Conservation (phyloP, 2,113 vertebrate species). For the Pitta sordida region DNA sequence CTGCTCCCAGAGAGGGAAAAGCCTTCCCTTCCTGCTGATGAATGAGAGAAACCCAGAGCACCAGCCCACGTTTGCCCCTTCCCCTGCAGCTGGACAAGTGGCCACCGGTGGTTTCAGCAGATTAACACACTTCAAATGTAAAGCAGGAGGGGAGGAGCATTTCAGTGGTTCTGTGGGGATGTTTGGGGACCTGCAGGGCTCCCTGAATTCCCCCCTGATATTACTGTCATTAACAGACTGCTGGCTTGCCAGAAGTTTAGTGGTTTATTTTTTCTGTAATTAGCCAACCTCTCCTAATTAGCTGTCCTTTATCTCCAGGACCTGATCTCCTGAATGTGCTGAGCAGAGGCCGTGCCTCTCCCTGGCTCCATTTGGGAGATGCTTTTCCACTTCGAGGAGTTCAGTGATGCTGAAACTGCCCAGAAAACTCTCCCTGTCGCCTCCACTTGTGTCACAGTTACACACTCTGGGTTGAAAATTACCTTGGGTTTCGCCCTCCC, state of each 20-base stretch:
- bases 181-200: neutral
- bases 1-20: neutral
- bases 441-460: neutral
- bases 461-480: neutral
- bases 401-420: neutral
- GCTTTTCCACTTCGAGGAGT: neutral
- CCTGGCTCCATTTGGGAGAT: neutral
- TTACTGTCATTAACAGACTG: neutral
- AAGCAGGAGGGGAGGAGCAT: neutral
- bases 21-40: neutral
- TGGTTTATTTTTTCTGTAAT: neutral
- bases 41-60: neutral
- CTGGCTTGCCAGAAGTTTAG: neutral
- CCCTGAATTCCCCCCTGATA: neutral
- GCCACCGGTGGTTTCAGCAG: neutral
- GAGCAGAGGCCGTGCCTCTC: neutral
- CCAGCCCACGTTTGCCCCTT: rapidly evolving
- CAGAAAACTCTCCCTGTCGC: neutral
- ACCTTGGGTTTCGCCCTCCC: neutral
- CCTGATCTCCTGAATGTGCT: neutral
- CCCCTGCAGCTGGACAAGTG: rapidly evolving
- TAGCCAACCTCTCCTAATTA: neutral
- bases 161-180: rapidly evolving
- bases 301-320: neutral
- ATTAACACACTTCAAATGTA: neutral